Percentiles rank a stretch among this genome's conserved stretches.
Conservation (phyloP, 1,140 invertebrate genomes). For the Drosophila grimshawi region DNA sequence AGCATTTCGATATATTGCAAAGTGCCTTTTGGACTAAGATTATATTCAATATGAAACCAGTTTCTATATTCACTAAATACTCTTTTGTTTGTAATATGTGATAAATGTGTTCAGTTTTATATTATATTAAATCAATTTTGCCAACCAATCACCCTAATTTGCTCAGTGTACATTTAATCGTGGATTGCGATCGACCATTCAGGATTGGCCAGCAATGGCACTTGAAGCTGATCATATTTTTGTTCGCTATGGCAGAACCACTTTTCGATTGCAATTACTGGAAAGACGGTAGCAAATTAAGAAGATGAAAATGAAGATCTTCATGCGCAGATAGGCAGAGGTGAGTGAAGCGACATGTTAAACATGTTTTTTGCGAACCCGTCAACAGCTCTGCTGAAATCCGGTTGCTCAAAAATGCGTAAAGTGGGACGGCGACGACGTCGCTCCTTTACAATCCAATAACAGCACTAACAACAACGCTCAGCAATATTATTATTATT, state of each 20-base stretch:
- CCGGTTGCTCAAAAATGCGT: constrained; percentile 79
- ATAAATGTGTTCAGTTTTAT: not conserved
- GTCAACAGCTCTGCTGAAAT: constrained; percentile 48
- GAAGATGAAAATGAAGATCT: constrained; percentile 34
- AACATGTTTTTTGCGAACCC: constrained; percentile 70
- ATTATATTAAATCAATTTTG: not conserved
- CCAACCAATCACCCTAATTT: not conserved
- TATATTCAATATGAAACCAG: too few species aligned
- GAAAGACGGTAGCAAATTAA: constrained; percentile 25
- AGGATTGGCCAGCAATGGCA: constrained; percentile 17
- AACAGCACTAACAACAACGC: constrained; percentile 20
- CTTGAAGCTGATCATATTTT: constrained; percentile 26
- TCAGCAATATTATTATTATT: constrained; percentile 56
- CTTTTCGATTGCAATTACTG: constrained; percentile 68
- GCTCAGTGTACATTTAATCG: constrained; percentile 7
- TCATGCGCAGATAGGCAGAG: constrained; percentile 28
- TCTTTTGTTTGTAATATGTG: too few species aligned
- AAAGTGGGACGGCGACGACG: constrained; percentile 74
- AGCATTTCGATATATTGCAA: too few species aligned
- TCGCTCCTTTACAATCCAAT: constrained; percentile 66
- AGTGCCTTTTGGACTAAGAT: too few species aligned
- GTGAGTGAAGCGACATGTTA: constrained; percentile 63
- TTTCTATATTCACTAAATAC: too few species aligned
- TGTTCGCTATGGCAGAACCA: constrained; percentile 60
- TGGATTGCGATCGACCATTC: constrained; percentile 26